Conservation (phyloP, 2,888 invertebrate genomes). For the Lepidocyrtoides sp. region DNA sequence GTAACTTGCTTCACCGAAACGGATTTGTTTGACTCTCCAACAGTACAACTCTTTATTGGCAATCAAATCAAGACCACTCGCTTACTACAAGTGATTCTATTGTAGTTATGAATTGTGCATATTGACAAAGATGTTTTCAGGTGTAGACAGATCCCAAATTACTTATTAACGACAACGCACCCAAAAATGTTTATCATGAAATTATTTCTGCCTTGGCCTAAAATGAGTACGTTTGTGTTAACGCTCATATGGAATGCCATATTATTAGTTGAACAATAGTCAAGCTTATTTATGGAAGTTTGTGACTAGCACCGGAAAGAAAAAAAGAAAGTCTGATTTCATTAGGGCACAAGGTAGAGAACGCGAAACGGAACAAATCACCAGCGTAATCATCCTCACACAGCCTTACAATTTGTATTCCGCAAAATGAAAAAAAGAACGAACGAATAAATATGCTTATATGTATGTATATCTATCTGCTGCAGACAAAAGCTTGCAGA, state of each 20-base stretch:
- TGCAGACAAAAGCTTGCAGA: not conserved
- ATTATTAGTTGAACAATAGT: not conserved
- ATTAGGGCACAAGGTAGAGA: slow-evolving; percentile 61
- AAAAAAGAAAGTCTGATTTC: slow-evolving; percentile 65
- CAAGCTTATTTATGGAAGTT: slow-evolving; percentile 4
- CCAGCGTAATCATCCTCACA: slow-evolving; percentile 63
- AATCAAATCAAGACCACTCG: too few species aligned
- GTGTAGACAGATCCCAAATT: too few species aligned
- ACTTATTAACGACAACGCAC: too few species aligned
- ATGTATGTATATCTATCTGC: not conserved
- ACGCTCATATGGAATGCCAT: too few species aligned
- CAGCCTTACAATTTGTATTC: slow-evolving; percentile 26
- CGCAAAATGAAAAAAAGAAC: not conserved
- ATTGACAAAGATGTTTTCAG: not conserved
- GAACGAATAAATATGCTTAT: not conserved
- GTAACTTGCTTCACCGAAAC: too few species aligned
- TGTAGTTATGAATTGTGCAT: not conserved
- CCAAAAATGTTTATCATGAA: not conserved
- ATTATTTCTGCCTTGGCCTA: slow-evolving; percentile 7
- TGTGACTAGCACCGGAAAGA: not conserved
- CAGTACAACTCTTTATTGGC: too few species aligned
- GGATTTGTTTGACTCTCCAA: too few species aligned
- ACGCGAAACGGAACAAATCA: slow-evolving; percentile 25
- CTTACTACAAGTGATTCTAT: too few species aligned
- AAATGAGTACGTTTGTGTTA: not conserved